Percentiles rank a stretch among this genome's conserved stretches.
Conservation (phyloP, 2,113 vertebrate genomes). For the Candoia aspera region DNA sequence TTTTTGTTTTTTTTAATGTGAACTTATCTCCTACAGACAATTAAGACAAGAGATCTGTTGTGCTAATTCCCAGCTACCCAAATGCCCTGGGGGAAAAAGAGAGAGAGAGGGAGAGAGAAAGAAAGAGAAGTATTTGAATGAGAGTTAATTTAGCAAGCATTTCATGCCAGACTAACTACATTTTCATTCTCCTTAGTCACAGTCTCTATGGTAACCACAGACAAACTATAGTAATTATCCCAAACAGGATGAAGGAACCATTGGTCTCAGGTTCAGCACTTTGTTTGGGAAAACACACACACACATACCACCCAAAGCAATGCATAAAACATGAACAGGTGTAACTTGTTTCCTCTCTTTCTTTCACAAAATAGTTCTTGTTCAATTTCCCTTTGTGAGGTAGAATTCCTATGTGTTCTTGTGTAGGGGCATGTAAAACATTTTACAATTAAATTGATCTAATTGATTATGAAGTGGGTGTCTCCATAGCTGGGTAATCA, state of each 20-base stretch:
- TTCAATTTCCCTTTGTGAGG: background rate
- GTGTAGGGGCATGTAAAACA: too few species aligned
- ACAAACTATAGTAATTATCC: background rate
- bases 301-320: background rate
- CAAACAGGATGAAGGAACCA: background rate
- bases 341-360: background rate
- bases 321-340: background rate
- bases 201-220: background rate
- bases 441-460: background rate
- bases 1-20: too few species aligned
- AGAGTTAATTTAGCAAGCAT: background rate
- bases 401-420: background rate
- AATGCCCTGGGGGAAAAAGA: background rate
- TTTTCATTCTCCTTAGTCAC: conserved; percentile 15
- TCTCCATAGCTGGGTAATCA: too few species aligned
- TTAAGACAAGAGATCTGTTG: background rate
- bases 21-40: background rate
- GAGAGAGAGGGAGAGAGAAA: background rate
- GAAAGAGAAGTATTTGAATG: background rate
- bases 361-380: background rate
- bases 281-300: background rate
- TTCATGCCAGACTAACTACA: background rate
- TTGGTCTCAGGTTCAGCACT: conserved; percentile 5
- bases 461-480: too few species aligned
- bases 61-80: background rate